Evolutionary conservation across 1,140 invertebrate genomes (phyloP), one percentile per base, ranked within the genome.

Genomic region (Subanguina moxae): DNA sequence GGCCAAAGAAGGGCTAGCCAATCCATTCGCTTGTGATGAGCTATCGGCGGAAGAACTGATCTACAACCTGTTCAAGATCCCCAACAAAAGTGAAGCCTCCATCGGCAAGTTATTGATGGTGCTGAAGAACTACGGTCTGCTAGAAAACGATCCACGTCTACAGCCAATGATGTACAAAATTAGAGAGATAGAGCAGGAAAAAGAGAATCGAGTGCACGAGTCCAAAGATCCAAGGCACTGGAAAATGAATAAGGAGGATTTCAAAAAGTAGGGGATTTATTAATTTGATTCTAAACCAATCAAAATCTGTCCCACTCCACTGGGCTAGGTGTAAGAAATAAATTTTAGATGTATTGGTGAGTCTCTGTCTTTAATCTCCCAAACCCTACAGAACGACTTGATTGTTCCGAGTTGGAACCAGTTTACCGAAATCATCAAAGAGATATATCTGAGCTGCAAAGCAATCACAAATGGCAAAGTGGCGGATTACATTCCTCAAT

Each of bases 331-430:
- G 43, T 45, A 45, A 13, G 11, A 45, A 45, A 45, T 11, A 13
- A 19, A 5, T 65, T 65, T 46, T 23, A 80, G 78, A 25, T 83
- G 81, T 59, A 72, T 81, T 25, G 62, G 64, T 43, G 72, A 74
- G 30, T 68, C 56, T 25, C 72, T 82, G 42, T 62, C 69, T 0
- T 83, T 97, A 56, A 78, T 76, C 19, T 70, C 67, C 3, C 64
- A 76, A 61, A 78, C 76, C 5, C 56, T 76, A 9, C 74, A 78
- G 59, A 78, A 78, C 27, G 73, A 78, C 27, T 56, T 76, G 15
- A 61, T 76, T 32, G 64, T 78, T 15, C 76, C 74, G 1, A 67
- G 64, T 0, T 76, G 74, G 74, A 46, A 25, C 17, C 57, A 68
- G 19, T 76, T 76, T 30, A 70, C 64, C n/a, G 25, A 42, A 13